A percentile compares a stretch with the other conserved stretches of the same genome.
Evolutionary conservation across 2,113 vertebrate species (phyloP).

Genomic region (Theristicus caerulescens): DNA sequence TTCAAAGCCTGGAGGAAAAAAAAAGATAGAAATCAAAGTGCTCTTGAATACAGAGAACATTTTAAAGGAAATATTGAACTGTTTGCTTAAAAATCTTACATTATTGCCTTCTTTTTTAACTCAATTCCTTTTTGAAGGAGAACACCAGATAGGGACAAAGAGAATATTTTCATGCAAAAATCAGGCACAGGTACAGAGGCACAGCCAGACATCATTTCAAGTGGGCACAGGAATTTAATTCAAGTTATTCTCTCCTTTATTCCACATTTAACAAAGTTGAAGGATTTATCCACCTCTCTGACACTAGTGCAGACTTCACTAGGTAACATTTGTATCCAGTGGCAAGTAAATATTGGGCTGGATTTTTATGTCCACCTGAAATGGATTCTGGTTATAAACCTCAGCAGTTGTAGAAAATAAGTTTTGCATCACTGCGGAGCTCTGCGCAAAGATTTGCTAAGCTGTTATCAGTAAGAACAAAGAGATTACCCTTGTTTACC

Average conservation of each 20-base stretch:
- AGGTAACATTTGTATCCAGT: conserved; percentile 72
- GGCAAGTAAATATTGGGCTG: conserved; percentile 78
- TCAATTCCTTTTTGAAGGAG: conserved; percentile 83
- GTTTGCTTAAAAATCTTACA: conserved; percentile 87
- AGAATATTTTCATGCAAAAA: conserved; percentile 88
- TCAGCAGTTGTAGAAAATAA: neutral
- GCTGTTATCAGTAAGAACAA: neutral
- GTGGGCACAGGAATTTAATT: conserved; percentile 85
- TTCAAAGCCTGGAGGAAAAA: conserved; percentile 79
- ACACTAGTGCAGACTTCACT: conserved; percentile 80
- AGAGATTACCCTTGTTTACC: neutral
- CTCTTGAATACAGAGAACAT: conserved; percentile 86
- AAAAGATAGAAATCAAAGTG: conserved; percentile 84
- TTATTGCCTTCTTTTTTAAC: conserved; percentile 86
- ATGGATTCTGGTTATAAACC: conserved; percentile 66
- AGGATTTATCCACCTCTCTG: conserved; percentile 83
- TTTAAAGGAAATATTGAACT: conserved; percentile 87
- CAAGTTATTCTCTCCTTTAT: conserved; percentile 84
- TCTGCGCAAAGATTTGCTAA: neutral
- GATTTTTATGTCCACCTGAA: conserved; percentile 73
- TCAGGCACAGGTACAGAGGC: conserved; percentile 83
- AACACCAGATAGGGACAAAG: conserved; percentile 84
- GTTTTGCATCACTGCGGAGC: neutral
- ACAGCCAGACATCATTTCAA: conserved; percentile 85
- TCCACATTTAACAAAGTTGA: conserved; percentile 84